Evolutionary conservation across 2,797 vertebrate species (phyloP), one percentile per base, ranked within the genome.

Genomic region (Centropyge bicolor): DNA sequence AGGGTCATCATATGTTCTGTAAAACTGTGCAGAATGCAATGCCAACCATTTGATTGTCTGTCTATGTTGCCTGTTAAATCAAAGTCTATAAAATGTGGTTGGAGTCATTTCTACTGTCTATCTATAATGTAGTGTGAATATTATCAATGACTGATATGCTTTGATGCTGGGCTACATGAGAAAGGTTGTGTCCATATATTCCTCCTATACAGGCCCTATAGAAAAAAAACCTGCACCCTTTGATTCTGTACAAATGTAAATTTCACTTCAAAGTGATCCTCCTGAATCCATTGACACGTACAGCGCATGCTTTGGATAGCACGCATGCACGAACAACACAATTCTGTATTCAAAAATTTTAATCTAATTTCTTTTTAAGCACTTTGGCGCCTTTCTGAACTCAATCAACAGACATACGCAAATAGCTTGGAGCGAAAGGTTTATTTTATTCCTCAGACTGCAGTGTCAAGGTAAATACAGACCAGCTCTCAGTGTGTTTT

Each of bases 381-480:
- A 57, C 51, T 65, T 55, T 64, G 40, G 13, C 22, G 20, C 60
- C 63, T 61, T 22, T 83, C 43, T 43, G 56, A 79, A 67, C 76
- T 82, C 81, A 84, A 81, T 84, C 76, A 85, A 63, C 64, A 88
- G 41, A 86, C 64, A 63, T 8, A 81, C 82, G 84, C 78, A 83
- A 87, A 85, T 45, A 81, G 80, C 73, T 81, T 83, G 5, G 5
- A 13, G 78, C 36, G 41, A 74, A 81, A 82, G 66, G 35, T 88
- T 83, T 90, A 90, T 87, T 89, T 85, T 76, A 80, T 91, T 88
- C 74, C 49, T 82, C 74, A 77, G 73, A 72, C n/a, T 69, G 61
- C 76, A 79, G 72, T 88, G 88, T 92, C 88, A 94, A 88, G 87
- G 89, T 86, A 90, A 90, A 93, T 67, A 86, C 86, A 89, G 63